Conservation (phyloP, 2,888 invertebrate genomes). For the Petrophora chlorosata region DNA sequence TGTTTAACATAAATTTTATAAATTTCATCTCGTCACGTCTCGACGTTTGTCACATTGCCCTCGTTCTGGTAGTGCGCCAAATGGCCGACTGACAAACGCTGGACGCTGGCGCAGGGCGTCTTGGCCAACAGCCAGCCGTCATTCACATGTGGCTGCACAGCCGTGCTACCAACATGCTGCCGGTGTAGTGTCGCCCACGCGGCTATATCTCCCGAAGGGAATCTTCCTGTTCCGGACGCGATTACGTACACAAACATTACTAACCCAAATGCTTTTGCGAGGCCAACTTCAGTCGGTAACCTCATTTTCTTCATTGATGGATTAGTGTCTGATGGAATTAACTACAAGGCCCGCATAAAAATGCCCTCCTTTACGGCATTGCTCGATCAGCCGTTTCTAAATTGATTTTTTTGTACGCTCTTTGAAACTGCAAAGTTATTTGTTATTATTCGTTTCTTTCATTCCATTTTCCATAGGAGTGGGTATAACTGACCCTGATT, state of each 20-base stretch:
- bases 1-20: slow-evolving; percentile 31
- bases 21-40: slow-evolving; percentile 39
- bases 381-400: slow-evolving; percentile 6
- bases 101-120: slow-evolving; percentile 42
- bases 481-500: slow-evolving; percentile 15
- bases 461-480: background rate
- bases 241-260: slow-evolving; percentile 23
- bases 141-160: slow-evolving; percentile 53
- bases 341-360: slow-evolving; percentile 20
- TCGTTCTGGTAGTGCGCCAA: slow-evolving; percentile 62
- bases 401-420: slow-evolving; percentile 14
- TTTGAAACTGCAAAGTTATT: slow-evolving; percentile 2
- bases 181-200: slow-evolving; percentile 43
- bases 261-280: slow-evolving; percentile 22
- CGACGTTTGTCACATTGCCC: slow-evolving; percentile 58
- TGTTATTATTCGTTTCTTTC: slow-evolving; percentile 12
- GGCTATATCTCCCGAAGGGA: slow-evolving; percentile 44
- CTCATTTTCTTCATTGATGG: slow-evolving; percentile 12
- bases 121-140: slow-evolving; percentile 54
- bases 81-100: slow-evolving; percentile 45
- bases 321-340: slow-evolving; percentile 15
- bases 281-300: slow-evolving; percentile 5
- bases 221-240: slow-evolving; percentile 69
- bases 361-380: slow-evolving; percentile 9
- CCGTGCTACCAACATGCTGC: slow-evolving; percentile 47